Evolutionary conservation across 1,140 invertebrate genomes (phyloP).

Genomic region (Caenorhabditis tropicalis): DNA sequence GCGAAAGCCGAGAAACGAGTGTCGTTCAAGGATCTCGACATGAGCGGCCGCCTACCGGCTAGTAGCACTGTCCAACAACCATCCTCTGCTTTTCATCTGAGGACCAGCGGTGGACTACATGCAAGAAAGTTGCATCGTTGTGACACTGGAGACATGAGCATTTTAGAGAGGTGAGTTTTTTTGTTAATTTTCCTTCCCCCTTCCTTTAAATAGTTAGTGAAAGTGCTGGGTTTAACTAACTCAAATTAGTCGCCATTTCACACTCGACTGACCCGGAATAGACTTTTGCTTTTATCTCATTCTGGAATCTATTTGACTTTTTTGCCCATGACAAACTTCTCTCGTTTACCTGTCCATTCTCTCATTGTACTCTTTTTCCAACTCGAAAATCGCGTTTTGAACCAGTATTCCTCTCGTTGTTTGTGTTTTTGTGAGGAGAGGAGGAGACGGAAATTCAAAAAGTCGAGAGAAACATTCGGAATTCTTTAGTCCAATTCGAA

Average conservation of each 20-base stretch:
- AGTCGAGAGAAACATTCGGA: not conserved
- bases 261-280: slow-evolving; percentile 41
- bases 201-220: not conserved
- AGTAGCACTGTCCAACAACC: slow-evolving; percentile 23
- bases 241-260: slow-evolving; percentile 26
- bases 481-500: not conserved
- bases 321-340: not conserved
- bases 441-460: not conserved
- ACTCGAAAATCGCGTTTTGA: not conserved
- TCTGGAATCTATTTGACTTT: not conserved
- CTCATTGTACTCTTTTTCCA: not conserved
- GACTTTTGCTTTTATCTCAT: slow-evolving; percentile 29
- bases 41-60: slow-evolving; percentile 34
- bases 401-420: not conserved
- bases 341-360: not conserved
- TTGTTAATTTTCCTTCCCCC: not conserved
- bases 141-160: slow-evolving; percentile 25
- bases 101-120: slow-evolving; percentile 17
- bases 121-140: slow-evolving; percentile 21
- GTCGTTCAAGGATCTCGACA: slow-evolving; percentile 44
- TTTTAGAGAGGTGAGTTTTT: slow-evolving; percentile 41
- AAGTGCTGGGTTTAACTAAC: slow-evolving; percentile 23
- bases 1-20: slow-evolving; percentile 38
- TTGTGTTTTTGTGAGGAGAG: not conserved
- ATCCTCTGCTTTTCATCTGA: slow-evolving; percentile 16